Evolutionary conservation across 2,113 vertebrate species (phyloP), one percentile per base, ranked within the genome.

Genomic region (Notarius quadriscutis): DNA sequence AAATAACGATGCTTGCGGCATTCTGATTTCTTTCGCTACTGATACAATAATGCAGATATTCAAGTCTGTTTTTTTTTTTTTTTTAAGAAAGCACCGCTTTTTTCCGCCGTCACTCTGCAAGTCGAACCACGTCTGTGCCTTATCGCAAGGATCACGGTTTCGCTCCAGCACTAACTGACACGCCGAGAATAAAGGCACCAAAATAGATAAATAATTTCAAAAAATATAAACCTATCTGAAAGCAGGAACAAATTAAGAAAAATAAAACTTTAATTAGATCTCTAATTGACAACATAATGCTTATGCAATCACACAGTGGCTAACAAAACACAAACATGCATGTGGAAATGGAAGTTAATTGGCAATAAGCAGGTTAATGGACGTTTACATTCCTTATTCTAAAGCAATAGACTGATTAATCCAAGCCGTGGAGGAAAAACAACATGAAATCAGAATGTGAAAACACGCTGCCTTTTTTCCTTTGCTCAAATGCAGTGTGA

Each of bases 311-410:
- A n/a, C 67, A 75, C 25, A 41, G 67, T 9, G 48, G 51, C 57
- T n/a, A 88, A 41, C 74, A 30, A 65, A 62, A 79, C 72, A n/a
- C 62, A 62, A 81, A 86, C 57, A 62, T 2, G 81, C 34, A 20
- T 18, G 81, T 25, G 15, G 50, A 78, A 69, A 69, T 5, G 15
- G 55, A 86, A 74, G n/a, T 62, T 63, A 83, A 63, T 83, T 86
- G 62, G 34, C 57, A 27, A 80, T 86, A 75, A 83, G 80, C 67
- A 87, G 34, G 86, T 83, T 75, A 83, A 87, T 82, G 86, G 79
- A 72, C 55, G 25, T 63, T 82, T 71, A 86, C 30, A 7, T 41
- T 60, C 7, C 60, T 85, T 25, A 48, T 87, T 74, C 67, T 74
- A 51, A n/a, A 87, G 34, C 80, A 62, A 55, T 2, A 53, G 30